phyloP scores from a whole-genome alignment of 2,888 invertebrate genomes.

The Nymphalis urticae region DNA sequence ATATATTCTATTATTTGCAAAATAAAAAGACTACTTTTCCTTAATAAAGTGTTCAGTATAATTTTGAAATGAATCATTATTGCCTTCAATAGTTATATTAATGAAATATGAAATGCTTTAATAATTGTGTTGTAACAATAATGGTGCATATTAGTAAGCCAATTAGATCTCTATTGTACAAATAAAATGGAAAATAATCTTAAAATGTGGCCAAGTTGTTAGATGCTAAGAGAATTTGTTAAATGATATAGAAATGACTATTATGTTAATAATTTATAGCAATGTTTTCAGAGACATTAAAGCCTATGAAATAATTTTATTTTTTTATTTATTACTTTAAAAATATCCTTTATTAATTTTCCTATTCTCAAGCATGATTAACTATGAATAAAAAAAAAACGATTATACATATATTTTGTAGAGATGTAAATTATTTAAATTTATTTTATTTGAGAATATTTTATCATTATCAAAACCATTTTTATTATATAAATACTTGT shows the following conservation, averaged over 20 bases:
- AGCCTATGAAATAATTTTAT: constrained; percentile 49
- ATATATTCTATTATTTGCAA: neutral
- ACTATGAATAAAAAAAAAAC: no score
- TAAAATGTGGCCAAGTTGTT: constrained; percentile 57
- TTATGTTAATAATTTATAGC: constrained; percentile 62
- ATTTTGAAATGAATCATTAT: constrained; percentile 19
- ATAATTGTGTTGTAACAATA: constrained; percentile 34
- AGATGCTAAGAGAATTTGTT: constrained; percentile 60
- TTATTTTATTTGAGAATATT: no score
- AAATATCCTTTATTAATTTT: no score
- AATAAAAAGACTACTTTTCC: neutral
- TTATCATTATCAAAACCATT: no score
- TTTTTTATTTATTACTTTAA: constrained; percentile 27
- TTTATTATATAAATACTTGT: neutral
- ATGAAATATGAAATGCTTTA: constrained; percentile 31
- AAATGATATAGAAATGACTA: constrained; percentile 63
- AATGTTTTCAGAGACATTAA: constrained; percentile 68
- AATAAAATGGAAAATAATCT: constrained; percentile 35
- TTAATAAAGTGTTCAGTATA: neutral
- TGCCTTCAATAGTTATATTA: constrained; percentile 51
- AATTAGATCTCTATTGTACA: constrained; percentile 71
- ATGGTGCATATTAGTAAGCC: constrained; percentile 43
- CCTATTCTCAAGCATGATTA: no score
- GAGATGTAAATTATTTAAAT: no score
- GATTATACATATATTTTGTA: no score